Evolutionary conservation across 2,113 vertebrate genomes (phyloP).

Genomic region (Elgaria multicarinata): DNA sequence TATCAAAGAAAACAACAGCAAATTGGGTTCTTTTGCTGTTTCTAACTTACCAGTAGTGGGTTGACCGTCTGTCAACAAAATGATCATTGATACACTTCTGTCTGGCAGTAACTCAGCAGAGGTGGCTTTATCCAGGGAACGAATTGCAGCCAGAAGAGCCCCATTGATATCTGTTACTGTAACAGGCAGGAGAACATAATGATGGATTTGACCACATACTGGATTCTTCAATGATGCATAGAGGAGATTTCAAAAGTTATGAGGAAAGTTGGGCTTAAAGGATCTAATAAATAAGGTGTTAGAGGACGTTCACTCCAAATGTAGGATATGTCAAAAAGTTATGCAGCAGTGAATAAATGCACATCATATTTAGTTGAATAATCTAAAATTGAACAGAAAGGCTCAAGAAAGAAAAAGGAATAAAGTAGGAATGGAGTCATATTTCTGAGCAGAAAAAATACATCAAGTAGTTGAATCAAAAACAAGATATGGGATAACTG

Average conservation of each 20-base stretch:
- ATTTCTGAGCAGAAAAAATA: neutral
- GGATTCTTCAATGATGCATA: neutral
- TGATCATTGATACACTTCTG: conserved; percentile 83
- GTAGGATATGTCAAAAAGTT: neutral
- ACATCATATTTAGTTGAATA: neutral
- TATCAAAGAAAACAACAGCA: neutral
- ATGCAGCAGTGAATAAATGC: neutral
- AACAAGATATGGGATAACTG: neutral
- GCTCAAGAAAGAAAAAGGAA: neutral
- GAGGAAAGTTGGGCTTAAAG: neutral
- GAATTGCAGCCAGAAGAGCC: conserved; percentile 81
- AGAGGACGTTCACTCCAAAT: neutral
- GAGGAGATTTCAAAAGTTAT: neutral
- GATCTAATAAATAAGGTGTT: neutral
- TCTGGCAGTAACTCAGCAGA: conserved; percentile 61
- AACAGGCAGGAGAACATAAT: neutral
- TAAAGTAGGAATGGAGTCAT: neutral
- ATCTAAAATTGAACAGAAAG: neutral
- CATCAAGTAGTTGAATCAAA: neutral
- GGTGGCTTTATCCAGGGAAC: conserved; percentile 65
- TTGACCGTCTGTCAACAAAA: conserved; percentile 92
- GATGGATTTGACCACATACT: neutral
- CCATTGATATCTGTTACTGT: conserved; percentile 86
- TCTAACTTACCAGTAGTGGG: conserved; percentile 83
- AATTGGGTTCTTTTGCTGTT: fast-evolving